Evolutionary conservation across 1,140 invertebrate species (phyloP), one percentile per base, ranked within the genome.

Genomic region (Andrena cerasifolii): DNA sequence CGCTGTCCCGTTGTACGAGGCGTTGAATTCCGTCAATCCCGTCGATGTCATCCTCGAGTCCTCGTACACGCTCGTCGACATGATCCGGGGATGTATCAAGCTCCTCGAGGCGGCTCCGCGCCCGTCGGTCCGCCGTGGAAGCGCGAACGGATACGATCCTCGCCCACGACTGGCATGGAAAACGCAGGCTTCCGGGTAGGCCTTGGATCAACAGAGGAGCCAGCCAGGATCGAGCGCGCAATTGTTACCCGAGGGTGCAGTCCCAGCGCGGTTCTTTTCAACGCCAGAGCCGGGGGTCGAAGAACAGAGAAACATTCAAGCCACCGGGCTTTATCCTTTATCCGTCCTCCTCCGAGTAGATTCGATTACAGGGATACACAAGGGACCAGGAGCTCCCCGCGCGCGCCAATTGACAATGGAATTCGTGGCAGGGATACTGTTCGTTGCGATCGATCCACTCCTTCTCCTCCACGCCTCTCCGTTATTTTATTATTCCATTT

Each of bases 11-110:
- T 77, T 61, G 61, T 66, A 53, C 5, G 43, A 18, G 3, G 1
- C 18, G 31, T 67, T 58, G 24, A 61, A 59, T 0, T 18, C 53
- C 12, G n/a, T 2, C 10, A 26, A 31, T 1, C 26, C 5, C 1
- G 79, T 47, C n/a, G 58, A 47, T 16, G 26, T 24, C 33, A 14
- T 47, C 10, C 45, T 62, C 12, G 45, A 62, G 14, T 53, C 53
- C 45, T 59, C 21, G 45, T 58, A 36, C 21, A 21, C 31, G 5
- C 3, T 54, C 28, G n/a, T 36, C 28, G 45, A 31, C 61, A 66
- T 78, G 2, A 7, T 43, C 6, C 26, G 0, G 2, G 1, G 6
- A 40, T n/a, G n/a, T 16, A 43, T 58, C 18, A 14, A 26, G 3
- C 36, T 59, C 6, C 7, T 6, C 40, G 0, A 24, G 8, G 24